These are phyloP conservation scores for Mus spretus DNA, from an alignment of 2,797 vertebrate species.

Conservation along the genomic window DNA sequence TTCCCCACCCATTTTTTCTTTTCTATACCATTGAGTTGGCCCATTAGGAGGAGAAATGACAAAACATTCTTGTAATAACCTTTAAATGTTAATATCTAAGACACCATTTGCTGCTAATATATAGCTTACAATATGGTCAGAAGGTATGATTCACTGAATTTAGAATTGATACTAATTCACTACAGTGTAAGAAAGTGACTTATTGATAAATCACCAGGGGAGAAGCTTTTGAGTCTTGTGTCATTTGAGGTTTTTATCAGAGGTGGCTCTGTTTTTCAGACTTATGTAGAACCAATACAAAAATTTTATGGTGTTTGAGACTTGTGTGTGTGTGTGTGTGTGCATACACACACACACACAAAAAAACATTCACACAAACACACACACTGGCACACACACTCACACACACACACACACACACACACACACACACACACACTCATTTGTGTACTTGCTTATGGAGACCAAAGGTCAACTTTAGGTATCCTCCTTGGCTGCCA, in stretches of 20 bases:
- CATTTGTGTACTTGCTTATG: background rate
- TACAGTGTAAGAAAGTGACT: background rate
- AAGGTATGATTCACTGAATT: constrained; percentile 52
- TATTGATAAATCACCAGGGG: background rate
- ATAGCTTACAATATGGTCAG: constrained; percentile 24
- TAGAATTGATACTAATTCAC: constrained; percentile 47
- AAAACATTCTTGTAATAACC: constrained; percentile 30
- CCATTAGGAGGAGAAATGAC: background rate
- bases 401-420: no score
- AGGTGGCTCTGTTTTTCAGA: background rate
- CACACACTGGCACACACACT: no score
- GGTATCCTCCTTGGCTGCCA: background rate
- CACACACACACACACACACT: background rate
- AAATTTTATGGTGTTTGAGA: background rate
- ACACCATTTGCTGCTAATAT: constrained; percentile 48
- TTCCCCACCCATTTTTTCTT: background rate
- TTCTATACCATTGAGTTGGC: background rate
- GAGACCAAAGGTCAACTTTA: background rate
- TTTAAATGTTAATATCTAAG: constrained; percentile 74
- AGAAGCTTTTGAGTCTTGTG: background rate
- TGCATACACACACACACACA: no score
- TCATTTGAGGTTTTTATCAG: constrained; percentile 29
- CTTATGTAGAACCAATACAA: constrained; percentile 8
- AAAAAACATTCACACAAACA: background rate
- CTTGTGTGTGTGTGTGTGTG: background rate